Evolutionary conservation across 2,797 vertebrate genomes (phyloP).

Genomic region (Lacerta agilis): DNA sequence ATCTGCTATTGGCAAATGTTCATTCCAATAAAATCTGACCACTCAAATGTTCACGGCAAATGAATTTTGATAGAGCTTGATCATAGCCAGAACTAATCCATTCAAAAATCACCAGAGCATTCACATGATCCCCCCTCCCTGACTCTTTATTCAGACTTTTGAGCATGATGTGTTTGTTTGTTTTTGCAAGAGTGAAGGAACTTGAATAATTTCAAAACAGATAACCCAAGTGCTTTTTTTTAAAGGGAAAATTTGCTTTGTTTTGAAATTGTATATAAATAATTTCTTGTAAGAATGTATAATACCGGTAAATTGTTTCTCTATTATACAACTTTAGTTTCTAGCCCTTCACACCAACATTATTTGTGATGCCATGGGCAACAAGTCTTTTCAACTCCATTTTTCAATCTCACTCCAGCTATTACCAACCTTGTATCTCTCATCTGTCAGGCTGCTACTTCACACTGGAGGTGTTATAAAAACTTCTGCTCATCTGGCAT

Average conservation of each 20-base stretch:
- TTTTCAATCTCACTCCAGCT: not conserved
- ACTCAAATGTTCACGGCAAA: constrained; percentile 31
- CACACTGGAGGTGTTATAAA: not conserved
- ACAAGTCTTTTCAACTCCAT: not conserved
- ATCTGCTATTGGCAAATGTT: constrained; percentile 27
- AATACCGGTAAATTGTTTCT: not conserved
- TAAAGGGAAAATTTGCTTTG: not conserved
- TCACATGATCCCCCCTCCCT: not conserved
- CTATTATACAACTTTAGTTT: not conserved
- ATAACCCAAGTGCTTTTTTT: not conserved
- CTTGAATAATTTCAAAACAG: not conserved
- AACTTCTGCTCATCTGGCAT: not conserved
- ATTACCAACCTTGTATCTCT: no score
- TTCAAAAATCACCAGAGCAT: constrained; percentile 24
- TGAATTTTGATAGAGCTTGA: constrained; percentile 4
- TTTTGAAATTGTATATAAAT: not conserved
- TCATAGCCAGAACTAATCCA: constrained; percentile 17
- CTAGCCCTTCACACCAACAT: not conserved
- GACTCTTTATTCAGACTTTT: constrained; percentile 18
- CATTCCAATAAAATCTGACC: constrained; percentile 47
- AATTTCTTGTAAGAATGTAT: not conserved
- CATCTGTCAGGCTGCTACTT: not conserved
- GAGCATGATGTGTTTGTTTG: not conserved
- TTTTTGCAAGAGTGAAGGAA: not conserved
- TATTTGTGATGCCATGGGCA: not conserved